Conservation (phyloP, 2,888 invertebrate species). For the Axea sp. region DNA sequence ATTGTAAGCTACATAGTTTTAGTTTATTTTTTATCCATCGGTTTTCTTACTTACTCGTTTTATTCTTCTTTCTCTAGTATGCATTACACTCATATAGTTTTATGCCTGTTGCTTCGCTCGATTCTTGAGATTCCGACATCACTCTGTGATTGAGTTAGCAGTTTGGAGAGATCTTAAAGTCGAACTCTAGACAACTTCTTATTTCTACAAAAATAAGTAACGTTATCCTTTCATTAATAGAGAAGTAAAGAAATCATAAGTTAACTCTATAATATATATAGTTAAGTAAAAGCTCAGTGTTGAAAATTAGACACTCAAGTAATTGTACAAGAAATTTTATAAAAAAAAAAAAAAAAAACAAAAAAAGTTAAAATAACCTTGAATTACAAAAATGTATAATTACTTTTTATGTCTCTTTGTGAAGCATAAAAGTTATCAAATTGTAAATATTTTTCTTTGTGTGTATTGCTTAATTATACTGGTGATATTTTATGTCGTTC, state of each 20-base stretch:
- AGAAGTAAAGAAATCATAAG: conserved; percentile 18
- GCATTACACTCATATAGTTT: conserved; percentile 58
- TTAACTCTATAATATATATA: no score
- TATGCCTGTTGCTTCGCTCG: conserved; percentile 62
- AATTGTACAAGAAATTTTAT: no score
- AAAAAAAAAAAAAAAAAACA: no score
- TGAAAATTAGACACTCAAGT: no score
- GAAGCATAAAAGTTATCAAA: no score
- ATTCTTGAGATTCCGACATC: conserved; percentile 58
- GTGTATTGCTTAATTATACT: no score
- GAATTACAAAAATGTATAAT: no score
- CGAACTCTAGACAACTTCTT: conserved; percentile 48
- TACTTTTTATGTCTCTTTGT: no score
- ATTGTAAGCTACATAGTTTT: conserved; percentile 28
- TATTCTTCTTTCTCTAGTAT: conserved; percentile 33
- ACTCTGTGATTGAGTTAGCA: conserved; percentile 62
- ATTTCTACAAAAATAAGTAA: conserved; percentile 24
- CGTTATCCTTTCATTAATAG: conserved; percentile 15
- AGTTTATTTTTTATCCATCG: conserved; percentile 18
- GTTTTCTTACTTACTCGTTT: conserved; percentile 26
- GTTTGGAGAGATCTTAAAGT: conserved; percentile 62
- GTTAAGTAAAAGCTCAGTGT: no score
- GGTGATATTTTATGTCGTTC: no score
- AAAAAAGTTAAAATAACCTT: no score
- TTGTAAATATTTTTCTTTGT: no score